Evolutionary conservation across 2,113 vertebrate genomes (phyloP), one percentile per base, ranked within the genome.

Genomic region (Gymnogyps californianus): DNA sequence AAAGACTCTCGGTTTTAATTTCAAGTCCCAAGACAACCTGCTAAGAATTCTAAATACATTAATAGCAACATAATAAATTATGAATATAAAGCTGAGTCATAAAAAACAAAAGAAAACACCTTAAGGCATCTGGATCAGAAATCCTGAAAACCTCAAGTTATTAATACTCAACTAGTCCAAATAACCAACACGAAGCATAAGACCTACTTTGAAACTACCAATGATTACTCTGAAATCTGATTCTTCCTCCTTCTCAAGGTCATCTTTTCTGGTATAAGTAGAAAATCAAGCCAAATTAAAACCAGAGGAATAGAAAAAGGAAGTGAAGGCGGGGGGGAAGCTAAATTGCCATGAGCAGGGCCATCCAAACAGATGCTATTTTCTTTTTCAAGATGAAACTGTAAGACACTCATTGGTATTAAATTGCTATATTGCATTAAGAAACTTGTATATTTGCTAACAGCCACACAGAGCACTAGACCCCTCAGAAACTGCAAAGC

Each of bases 31-130:
- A 74, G 70, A 64, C 46, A 85, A 90, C 32, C 69, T 92, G 79
- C 47, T 79, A 67, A 59, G 38, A 71, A 64, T 46, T 34, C 70
- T 52, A 57, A 64, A 71, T 22, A 4, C n/a, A 72, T 71, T 84
- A 72, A 96, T 34, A 94, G 81, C 70, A 83, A 74, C 31, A 18
- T 70, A 16, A 91, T 95, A 78, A 90, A 89, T 87, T 81, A 91
- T 61, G 10, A 93, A 87, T 58, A 70, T 16, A 76, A 87, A 88
- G 69, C 84, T 83, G 93, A 93, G 84, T 90, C 91, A 96, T 15
- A 78, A 72, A 85, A 83, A n/a, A 16, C 38, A 29, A 44, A 87
- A 87, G 69, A 71, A 78, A 89, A 82, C 40, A 62, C 54, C 24
- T 7, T 46, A 57, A 81, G 64, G 55, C 44, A 78, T 51, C 46